Conservation (phyloP, 2,888 invertebrate species). For the Cheilosia scutellata region DNA sequence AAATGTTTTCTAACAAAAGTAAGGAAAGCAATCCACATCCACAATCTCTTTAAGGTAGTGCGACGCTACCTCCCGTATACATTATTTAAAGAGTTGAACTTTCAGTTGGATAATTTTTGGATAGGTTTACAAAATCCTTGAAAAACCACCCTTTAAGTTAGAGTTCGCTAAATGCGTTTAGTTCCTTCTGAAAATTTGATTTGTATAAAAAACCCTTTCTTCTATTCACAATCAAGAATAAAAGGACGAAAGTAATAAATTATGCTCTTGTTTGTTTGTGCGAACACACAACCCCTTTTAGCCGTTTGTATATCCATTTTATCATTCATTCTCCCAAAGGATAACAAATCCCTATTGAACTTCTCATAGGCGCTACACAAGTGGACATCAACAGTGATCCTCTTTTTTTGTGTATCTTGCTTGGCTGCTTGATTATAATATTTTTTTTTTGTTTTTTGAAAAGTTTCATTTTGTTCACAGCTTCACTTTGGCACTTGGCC, state of each 20-base stretch:
- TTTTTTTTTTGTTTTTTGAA: not conserved
- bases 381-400: conserved; percentile 8
- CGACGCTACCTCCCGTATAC: no score
- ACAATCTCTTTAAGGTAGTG: no score
- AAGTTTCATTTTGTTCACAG: not conserved
- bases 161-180: no score
- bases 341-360: conserved; percentile 28
- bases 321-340: conserved; percentile 1
- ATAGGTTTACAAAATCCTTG: no score
- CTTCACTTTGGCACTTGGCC: conserved; percentile 8
- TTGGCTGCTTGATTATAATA: conserved; percentile 1
- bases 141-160: no score
- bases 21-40: no score
- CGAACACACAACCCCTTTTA: not conserved
- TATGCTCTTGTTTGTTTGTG: not conserved
- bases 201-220: not conserved
- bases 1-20: no score
- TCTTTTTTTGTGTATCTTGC: not conserved
- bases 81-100: no score
- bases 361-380: conserved; percentile 14
- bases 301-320: not conserved
- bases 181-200: no score
- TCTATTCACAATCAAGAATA: not conserved
- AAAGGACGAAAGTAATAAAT: conserved; percentile 16
- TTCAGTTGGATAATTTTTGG: no score